Conservation (phyloP, 2,113 vertebrate species). For the Microtus oregoni region DNA sequence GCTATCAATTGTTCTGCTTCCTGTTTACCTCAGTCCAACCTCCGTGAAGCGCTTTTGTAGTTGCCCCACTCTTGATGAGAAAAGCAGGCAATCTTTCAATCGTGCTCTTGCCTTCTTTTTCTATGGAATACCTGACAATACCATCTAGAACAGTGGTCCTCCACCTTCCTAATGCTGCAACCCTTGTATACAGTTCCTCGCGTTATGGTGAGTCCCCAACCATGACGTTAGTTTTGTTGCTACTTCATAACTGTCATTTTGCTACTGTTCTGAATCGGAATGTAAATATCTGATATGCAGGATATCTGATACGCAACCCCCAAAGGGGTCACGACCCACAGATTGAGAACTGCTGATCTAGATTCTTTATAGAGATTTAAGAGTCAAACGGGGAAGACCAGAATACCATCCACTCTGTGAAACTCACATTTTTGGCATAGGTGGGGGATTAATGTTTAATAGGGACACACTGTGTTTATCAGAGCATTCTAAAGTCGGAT, state of each 20-base stretch:
- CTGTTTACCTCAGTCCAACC: slow-evolving; percentile 17
- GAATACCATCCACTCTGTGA: background rate
- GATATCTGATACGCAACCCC: no score
- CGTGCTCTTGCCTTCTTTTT: background rate
- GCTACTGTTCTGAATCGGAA: background rate
- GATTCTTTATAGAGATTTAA: background rate
- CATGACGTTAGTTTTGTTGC: background rate
- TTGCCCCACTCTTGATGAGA: background rate
- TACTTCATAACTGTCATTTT: background rate
- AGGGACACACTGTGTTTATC: background rate
- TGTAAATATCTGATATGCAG: background rate
- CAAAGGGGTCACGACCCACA: background rate
- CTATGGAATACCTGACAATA: background rate
- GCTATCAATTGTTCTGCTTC: slow-evolving; percentile 36
- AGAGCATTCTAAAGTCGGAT: background rate
- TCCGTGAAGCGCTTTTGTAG: slow-evolving; percentile 2
- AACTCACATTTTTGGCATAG: background rate
- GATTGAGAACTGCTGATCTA: background rate
- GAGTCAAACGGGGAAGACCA: background rate
- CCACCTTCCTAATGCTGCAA: background rate
- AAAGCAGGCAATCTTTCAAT: background rate
- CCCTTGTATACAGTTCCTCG: background rate
- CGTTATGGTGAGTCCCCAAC: background rate
- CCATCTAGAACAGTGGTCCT: background rate
- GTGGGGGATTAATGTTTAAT: background rate